phyloP scores from a whole-genome alignment of 2,888 invertebrate species.

The Luperina testacea region DNA sequence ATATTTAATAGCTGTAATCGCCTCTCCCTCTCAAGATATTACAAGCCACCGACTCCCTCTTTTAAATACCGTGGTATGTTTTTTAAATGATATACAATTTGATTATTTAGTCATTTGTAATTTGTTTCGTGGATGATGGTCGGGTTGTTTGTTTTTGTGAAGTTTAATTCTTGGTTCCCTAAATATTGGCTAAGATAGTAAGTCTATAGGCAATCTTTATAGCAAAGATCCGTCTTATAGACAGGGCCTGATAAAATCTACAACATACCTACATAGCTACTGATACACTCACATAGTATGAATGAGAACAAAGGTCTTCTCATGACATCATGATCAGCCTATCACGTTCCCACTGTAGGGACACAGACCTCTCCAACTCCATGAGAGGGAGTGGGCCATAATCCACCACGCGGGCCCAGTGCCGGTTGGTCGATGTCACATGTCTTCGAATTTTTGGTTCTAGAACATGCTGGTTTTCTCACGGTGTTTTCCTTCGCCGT shows the following conservation, averaged over 20 bases:
- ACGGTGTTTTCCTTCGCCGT: neutral
- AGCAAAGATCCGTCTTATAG: neutral
- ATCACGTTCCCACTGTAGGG: neutral
- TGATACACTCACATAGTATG: neutral
- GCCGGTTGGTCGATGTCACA: neutral
- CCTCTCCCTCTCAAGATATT: conserved; percentile 80
- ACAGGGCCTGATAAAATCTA: neutral
- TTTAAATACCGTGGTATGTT: conserved; percentile 67
- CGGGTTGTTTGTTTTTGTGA: conserved; percentile 31
- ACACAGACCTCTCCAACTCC: neutral
- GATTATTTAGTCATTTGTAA: conserved; percentile 49
- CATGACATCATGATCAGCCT: no score
- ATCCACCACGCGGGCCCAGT: neutral
- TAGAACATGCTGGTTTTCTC: neutral
- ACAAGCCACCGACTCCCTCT: conserved; percentile 71
- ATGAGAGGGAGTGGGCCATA: neutral
- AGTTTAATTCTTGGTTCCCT: neutral
- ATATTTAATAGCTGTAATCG: conserved; percentile 90
- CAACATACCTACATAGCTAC: neutral
- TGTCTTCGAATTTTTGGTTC: neutral
- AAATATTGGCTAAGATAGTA: neutral
- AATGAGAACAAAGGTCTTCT: neutral
- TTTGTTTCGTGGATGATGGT: conserved; percentile 39
- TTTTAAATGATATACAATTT: conserved; percentile 55
- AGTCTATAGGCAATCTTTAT: neutral